These are phyloP conservation scores for Mechanitis mazaeus DNA, from an alignment of 2,888 invertebrate species.

Conservation along the genomic window DNA sequence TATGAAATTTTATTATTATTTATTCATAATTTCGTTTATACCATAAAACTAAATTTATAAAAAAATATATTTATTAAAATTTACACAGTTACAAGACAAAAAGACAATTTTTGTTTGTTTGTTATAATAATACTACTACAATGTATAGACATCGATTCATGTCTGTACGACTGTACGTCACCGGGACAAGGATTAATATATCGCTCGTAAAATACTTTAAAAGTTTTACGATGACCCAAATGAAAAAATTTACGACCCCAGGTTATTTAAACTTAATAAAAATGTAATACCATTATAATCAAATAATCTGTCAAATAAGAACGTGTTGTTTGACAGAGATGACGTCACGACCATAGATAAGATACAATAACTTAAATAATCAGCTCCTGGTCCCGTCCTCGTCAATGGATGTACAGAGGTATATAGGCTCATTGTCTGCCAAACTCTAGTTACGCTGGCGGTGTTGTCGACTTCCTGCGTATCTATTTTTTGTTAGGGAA, in stretches of 20 bases:
- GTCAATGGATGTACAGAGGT: no score
- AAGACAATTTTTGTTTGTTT: no score
- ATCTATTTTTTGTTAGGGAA: constrained; percentile 49
- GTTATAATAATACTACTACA: no score
- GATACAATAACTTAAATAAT: not conserved
- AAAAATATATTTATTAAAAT: no score
- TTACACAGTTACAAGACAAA: no score
- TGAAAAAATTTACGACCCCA: constrained; percentile 27
- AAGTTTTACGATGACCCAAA: constrained; percentile 29
- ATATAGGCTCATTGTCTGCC: constrained; percentile 41
- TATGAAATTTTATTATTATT: no score
- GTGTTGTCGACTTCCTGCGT: constrained; percentile 53
- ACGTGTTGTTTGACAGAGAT: constrained; percentile 49
- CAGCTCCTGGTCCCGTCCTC: not conserved
- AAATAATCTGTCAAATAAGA: constrained; percentile 18
- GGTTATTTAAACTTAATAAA: constrained; percentile 20
- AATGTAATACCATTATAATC: constrained; percentile 17
- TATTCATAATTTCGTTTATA: no score
- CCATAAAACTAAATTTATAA: no score
- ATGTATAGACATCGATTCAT: constrained; percentile 8
- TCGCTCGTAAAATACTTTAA: constrained; percentile 24
- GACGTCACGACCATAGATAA: not conserved
- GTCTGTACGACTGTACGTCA: constrained; percentile 13
- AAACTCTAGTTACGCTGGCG: constrained; percentile 45
- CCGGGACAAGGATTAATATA: constrained; percentile 18